Evolutionary conservation across 2,888 invertebrate genomes (phyloP).

Genomic region (Malthinus flaveolus): DNA sequence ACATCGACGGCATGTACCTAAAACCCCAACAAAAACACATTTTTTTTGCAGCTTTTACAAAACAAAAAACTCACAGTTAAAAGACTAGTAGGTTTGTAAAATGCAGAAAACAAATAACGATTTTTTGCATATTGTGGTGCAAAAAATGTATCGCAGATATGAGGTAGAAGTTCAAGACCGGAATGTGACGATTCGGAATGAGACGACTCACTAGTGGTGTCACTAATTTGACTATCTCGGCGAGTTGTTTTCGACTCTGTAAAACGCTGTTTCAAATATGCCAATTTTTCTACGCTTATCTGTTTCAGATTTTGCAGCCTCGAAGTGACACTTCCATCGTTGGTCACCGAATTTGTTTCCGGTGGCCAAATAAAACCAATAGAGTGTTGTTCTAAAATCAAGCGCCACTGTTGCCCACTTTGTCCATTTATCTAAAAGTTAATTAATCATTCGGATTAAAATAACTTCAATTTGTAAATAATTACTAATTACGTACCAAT

Average conservation of each 20-base stretch:
- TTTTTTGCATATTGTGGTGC: constrained; percentile 62
- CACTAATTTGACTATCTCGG: constrained; percentile 49
- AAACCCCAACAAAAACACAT: constrained; percentile 21
- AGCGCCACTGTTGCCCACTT: constrained; percentile 78
- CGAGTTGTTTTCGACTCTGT: constrained; percentile 56
- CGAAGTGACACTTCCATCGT: constrained; percentile 54
- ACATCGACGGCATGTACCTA: constrained; percentile 70
- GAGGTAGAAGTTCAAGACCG: constrained; percentile 52
- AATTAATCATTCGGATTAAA: not conserved
- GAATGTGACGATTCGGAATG: constrained; percentile 38
- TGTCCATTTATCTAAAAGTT: constrained; percentile 47
- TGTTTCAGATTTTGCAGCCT: constrained; percentile 67
- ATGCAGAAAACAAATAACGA: constrained; percentile 62
- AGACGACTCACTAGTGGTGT: constrained; percentile 48
- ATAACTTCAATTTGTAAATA: not conserved
- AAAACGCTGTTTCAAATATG: constrained; percentile 65
- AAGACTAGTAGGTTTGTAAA: constrained; percentile 60
- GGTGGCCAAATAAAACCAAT: constrained; percentile 72
- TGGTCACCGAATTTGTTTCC: constrained; percentile 46
- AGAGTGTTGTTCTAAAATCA: constrained; percentile 78
- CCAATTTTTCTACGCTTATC: constrained; percentile 69
- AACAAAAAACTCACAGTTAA: constrained; percentile 53
- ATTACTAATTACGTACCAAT: constrained; percentile 60
- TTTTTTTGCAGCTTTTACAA: not conserved
- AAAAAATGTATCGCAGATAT: constrained; percentile 59